Evolutionary conservation across 2,797 vertebrate genomes (phyloP).

Genomic region (Aplochiton taeniatus): DNA sequence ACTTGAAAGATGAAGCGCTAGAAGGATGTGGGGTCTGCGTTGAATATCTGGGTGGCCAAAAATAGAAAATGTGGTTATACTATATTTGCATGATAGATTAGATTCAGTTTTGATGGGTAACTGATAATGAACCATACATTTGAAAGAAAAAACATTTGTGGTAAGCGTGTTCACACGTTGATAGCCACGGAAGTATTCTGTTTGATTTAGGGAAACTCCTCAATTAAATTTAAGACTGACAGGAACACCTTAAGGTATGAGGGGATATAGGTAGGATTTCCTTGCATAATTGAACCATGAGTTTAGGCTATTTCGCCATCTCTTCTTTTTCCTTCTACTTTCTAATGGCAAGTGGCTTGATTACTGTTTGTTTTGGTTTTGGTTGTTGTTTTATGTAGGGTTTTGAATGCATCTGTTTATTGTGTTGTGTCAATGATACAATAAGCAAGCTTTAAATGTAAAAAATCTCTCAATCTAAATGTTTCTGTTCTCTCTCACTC

Average conservation of each 20-base stretch:
- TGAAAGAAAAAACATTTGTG: conserved; percentile 53
- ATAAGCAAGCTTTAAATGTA: no score
- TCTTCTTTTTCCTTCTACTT: no score
- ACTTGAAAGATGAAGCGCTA: not conserved
- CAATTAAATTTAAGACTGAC: conserved; percentile 39
- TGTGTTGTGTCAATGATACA: no score
- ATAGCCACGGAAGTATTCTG: conserved; percentile 43
- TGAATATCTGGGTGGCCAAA: conserved; percentile 36
- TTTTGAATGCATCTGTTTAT: no score
- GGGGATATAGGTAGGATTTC: conserved; percentile 37
- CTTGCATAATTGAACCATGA: not conserved
- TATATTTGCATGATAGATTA: conserved; percentile 42
- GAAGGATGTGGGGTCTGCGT: not conserved
- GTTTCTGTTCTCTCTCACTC: conserved; percentile 22
- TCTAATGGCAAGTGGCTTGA: not conserved
- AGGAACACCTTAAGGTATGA: conserved; percentile 31
- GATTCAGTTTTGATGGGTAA: conserved; percentile 50
- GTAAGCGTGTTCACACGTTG: conserved; percentile 60
- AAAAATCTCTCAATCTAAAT: not conserved
- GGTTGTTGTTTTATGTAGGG: no score
- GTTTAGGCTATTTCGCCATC: no score
- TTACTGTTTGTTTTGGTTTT: no score
- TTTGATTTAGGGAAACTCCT: conserved; percentile 65
- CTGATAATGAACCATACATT: conserved; percentile 57
- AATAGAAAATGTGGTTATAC: conserved; percentile 53